Evolutionary conservation across 1,140 invertebrate species (phyloP), one percentile per base, ranked within the genome.

Genomic region (Hyphantria cunea): DNA sequence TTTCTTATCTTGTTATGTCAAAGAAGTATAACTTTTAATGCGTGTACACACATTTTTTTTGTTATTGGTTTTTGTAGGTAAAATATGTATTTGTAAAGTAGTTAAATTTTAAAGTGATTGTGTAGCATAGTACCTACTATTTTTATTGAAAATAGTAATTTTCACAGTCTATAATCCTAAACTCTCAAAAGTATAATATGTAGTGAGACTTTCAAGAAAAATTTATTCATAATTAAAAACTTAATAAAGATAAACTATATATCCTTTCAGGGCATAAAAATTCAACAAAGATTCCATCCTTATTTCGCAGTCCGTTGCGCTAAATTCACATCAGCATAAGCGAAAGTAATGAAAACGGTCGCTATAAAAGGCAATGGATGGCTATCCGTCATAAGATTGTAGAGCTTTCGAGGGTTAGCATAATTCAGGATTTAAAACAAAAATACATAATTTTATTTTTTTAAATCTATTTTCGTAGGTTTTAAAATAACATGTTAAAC

Each of bases 291-390:
- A 48, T 58, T 13, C 45, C 34, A 15, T 17, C 14, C 48, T 58
- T 58, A 58, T 48, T 58, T 58, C 55, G 55, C 55, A 58, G 44
- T 58, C 44, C 55, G 44, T 49, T 58, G 55, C 55, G 55, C 54
- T 58, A 56, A 56, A 56, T 56, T 56, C 13, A 56, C 54, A 56
- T 56, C 54, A 49, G 32, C 54, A 41, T 58, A 37, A 58, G 37
- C 44, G 54, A 58, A 58, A 48, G 45, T 58, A 58, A 58, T 58
- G 54, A 37, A 44, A 58, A 58, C 33, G 32, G 33, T 44, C 32
- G 45, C 54, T 48, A 58, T 58, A 58, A 58, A 58, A 58, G 33
- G 55, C 55, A 58, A 48, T 58, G 55, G 33, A 58, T 45, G 37
- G 45, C 55, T 33, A 34, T 37, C 11, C 15, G 55, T 58, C 45